A percentile compares a stretch with the other conserved stretches of the same genome.
Conservation (phyloP, 2,888 invertebrate species). For the Dimorphilus gyrociliatus region DNA sequence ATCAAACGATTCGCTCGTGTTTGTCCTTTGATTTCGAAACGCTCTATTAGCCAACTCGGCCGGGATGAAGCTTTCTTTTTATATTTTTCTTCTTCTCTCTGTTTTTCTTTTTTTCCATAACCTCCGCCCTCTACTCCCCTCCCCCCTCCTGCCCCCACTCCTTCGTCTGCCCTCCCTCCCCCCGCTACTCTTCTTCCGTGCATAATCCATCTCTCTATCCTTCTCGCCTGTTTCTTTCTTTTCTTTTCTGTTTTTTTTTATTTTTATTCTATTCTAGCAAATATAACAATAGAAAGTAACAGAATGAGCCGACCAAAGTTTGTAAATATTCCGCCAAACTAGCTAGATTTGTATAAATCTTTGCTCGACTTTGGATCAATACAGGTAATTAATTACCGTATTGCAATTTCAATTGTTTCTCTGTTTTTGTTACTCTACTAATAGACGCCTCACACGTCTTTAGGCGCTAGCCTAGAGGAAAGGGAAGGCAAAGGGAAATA, state of each 20-base stretch:
- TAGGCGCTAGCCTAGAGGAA: not conserved
- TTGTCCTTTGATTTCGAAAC: too few relatives aligned
- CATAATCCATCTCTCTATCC: constrained; percentile 2
- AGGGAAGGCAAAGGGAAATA: not conserved
- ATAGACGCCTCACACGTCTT: constrained; percentile 1
- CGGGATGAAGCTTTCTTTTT: too few relatives aligned
- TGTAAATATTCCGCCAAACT: too few relatives aligned
- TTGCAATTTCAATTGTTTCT: too few relatives aligned
- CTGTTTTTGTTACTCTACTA: not conserved
- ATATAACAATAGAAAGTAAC: too few relatives aligned
- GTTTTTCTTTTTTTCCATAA: constrained; percentile 5
- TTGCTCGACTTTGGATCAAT: too few relatives aligned
- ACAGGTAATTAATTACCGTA: too few relatives aligned
- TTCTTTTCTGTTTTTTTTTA: constrained; percentile 6
- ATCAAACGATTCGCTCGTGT: too few relatives aligned
- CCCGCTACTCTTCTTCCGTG: constrained; percentile 1
- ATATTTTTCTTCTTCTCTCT: constrained; percentile 5
- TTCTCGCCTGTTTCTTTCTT: constrained; percentile 3
- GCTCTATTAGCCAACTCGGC: too few relatives aligned
- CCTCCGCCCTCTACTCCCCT: constrained; percentile 1
- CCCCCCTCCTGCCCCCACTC: constrained; percentile 4
- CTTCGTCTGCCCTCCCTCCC: constrained; percentile 3
- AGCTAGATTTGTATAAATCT: too few relatives aligned
- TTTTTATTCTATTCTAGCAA: too few relatives aligned
- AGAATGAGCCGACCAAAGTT: too few relatives aligned